Percentiles rank a stretch among this genome's conserved stretches.
Conservation (phyloP, 2,113 vertebrate genomes). For the Cryptotis parvus region DNA sequence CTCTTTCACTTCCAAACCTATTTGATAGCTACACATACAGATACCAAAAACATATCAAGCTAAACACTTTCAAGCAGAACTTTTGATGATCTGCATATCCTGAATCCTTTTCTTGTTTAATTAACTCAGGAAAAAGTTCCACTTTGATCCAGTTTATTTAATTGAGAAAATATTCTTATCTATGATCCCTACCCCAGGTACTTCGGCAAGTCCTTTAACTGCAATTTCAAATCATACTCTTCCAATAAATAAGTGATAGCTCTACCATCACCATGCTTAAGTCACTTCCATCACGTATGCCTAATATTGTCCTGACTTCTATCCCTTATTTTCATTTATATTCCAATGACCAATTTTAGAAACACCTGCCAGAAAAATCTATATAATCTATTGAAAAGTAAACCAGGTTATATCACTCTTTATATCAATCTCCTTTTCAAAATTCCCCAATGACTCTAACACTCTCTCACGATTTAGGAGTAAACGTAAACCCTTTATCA, state of each 20-base stretch:
- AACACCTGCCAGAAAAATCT: neutral
- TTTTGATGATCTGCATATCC: neutral
- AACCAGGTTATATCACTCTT: constrained; percentile 16
- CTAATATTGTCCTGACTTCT: neutral
- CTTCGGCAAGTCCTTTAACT: neutral
- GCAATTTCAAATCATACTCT: neutral
- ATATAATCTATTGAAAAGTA: neutral
- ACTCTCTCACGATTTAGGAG: neutral
- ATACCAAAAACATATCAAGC: neutral
- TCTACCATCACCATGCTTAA: neutral
- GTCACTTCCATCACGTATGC: neutral
- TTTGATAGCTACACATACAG: neutral
- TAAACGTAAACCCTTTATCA: constrained; percentile 33
- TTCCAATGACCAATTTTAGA: neutral
- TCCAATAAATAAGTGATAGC: neutral
- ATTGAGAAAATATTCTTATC: neutral
- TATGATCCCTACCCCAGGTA: neutral
- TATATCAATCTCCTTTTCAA: neutral
- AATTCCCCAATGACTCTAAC: neutral
- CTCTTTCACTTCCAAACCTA: neutral
- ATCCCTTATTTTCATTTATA: neutral
- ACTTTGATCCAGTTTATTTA: neutral
- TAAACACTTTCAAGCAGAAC: neutral
- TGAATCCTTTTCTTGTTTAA: neutral
- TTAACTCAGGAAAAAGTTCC: neutral